Percentiles rank a stretch among this genome's conserved stretches.
Conservation (phyloP, 2,888 invertebrate genomes). For the Heliconius ismenius region DNA sequence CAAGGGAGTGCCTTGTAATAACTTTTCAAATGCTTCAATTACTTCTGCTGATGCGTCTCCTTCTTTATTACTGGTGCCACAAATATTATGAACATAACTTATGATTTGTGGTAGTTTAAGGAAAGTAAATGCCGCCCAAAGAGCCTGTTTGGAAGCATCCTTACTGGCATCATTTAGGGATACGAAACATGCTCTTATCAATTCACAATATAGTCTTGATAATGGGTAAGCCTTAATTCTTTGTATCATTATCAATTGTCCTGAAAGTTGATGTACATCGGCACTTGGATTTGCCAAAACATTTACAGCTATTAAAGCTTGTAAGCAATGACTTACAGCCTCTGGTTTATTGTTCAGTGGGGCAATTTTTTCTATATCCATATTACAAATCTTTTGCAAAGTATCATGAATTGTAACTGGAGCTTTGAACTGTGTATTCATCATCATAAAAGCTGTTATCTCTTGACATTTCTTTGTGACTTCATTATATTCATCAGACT, state of each 20-base stretch:
- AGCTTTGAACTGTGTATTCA: conserved; percentile 81
- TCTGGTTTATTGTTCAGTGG: conserved; percentile 81
- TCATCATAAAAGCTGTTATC: conserved; percentile 83
- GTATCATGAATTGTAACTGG: conserved; percentile 82
- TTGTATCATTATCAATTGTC: conserved; percentile 92
- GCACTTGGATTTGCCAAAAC: conserved; percentile 92
- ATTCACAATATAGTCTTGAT: conserved; percentile 91
- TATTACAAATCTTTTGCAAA: conserved; percentile 82
- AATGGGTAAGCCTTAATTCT: conserved; percentile 91
- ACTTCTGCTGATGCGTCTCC: conserved; percentile 88
- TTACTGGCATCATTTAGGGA: conserved; percentile 93
- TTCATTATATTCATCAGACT: conserved; percentile 84
- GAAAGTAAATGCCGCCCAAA: conserved; percentile 97
- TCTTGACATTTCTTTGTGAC: conserved; percentile 90
- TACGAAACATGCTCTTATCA: conserved; percentile 93
- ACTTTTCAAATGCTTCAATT: conserved; percentile 90
- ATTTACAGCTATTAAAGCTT: conserved; percentile 91
- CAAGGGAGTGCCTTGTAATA: conserved; percentile 92
- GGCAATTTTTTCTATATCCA: conserved; percentile 84
- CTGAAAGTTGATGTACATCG: conserved; percentile 89
- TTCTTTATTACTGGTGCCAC: conserved; percentile 80
- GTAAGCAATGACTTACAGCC: conserved; percentile 87
- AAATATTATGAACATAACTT: conserved; percentile 84
- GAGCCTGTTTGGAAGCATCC: conserved; percentile 89
- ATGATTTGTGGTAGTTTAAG: conserved; percentile 93